phyloP scores from a whole-genome alignment of 2,888 invertebrate species.

The Ctena decussata region DNA sequence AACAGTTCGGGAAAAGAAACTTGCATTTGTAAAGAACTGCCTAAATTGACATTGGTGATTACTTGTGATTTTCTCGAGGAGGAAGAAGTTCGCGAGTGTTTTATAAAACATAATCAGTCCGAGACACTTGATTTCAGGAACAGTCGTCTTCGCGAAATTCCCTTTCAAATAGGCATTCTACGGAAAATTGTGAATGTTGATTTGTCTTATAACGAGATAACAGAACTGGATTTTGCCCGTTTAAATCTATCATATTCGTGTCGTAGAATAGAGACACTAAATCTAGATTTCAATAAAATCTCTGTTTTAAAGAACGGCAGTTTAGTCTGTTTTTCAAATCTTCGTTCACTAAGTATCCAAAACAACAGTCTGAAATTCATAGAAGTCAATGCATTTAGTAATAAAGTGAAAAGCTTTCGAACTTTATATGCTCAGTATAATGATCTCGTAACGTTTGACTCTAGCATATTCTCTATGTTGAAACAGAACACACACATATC shows the following conservation, averaged over 20 bases:
- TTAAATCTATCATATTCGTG: background rate
- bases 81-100: conserved; percentile 9
- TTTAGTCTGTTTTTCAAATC: conserved; percentile 37
- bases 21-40: too few species aligned
- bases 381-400: conserved; percentile 43
- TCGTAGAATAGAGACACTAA: background rate
- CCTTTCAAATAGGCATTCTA: conserved; percentile 16
- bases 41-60: too few species aligned
- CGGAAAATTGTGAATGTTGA: conserved; percentile 18
- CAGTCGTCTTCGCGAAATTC: conserved; percentile 24
- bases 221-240: background rate
- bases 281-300: conserved; percentile 39
- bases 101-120: background rate
- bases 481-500: background rate
- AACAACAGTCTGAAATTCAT: conserved; percentile 37
- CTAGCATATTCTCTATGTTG: conserved; percentile 22
- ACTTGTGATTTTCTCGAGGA: background rate
- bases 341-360: conserved; percentile 7
- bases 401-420: conserved; percentile 12
- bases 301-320: conserved; percentile 3
- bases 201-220: conserved; percentile 35
- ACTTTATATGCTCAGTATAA: conserved; percentile 31
- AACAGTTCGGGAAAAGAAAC: too few species aligned
- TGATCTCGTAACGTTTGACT: conserved; percentile 23
- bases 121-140: conserved; percentile 7